Evolutionary conservation across 2,113 vertebrate species (phyloP).

Genomic region (Leptocoma aspasia): DNA sequence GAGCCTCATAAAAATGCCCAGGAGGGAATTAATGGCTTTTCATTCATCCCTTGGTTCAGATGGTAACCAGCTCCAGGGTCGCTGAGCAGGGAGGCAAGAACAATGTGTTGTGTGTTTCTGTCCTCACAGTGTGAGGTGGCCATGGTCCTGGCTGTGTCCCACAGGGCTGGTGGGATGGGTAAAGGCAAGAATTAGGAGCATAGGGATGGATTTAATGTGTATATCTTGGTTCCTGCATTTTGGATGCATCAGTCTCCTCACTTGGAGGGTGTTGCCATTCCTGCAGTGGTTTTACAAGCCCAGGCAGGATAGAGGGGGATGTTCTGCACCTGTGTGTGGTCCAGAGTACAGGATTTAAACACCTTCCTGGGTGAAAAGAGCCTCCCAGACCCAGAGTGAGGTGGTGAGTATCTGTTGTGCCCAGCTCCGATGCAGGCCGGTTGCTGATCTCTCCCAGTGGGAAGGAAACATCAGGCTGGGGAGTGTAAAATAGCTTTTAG

Average conservation of each 20-base stretch:
- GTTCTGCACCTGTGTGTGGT: accelerated
- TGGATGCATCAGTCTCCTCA: neutral
- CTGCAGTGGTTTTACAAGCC: neutral
- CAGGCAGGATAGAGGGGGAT: neutral
- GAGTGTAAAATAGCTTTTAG: neutral
- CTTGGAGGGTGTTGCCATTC: neutral
- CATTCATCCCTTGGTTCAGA: neutral
- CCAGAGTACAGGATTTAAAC: neutral
- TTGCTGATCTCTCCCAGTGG: neutral
- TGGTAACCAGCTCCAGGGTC: neutral
- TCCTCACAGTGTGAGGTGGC: accelerated
- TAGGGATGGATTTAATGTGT: neutral
- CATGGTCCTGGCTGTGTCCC: neutral
- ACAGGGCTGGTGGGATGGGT: neutral
- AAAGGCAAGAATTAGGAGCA: accelerated
- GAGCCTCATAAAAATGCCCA: neutral
- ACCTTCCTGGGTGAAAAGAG: neutral
- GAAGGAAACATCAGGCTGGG: neutral
- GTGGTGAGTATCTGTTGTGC: neutral
- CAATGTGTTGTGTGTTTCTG: neutral
- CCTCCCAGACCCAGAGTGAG: neutral
- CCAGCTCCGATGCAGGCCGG: neutral
- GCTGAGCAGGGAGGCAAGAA: neutral
- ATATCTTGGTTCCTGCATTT: accelerated
- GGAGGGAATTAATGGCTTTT: neutral